A percentile compares a stretch with the other conserved stretches of the same genome.
phyloP scores from a whole-genome alignment of 2,888 invertebrate species.

The Idaea dimidiata region DNA sequence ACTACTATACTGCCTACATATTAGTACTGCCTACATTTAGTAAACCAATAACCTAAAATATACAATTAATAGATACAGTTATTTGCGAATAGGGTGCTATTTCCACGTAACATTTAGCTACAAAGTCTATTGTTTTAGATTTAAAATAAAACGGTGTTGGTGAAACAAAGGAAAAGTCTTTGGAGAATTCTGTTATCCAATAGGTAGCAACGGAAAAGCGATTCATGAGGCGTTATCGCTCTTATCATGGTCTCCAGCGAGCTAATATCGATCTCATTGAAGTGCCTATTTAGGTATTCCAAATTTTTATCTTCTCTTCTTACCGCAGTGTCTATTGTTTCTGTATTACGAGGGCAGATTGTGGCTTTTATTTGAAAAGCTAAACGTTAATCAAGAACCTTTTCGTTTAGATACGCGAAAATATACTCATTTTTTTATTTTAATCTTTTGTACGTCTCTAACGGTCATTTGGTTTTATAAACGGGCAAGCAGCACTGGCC shows the following conservation, averaged over 20 bases:
- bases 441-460: no score
- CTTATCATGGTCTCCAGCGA: constrained; percentile 28
- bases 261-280: constrained; percentile 27
- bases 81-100: background rate
- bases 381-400: background rate
- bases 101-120: background rate
- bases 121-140: constrained; percentile 13
- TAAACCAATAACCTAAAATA: background rate
- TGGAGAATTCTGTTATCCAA: constrained; percentile 29
- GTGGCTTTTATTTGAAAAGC: background rate
- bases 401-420: background rate
- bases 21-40: background rate
- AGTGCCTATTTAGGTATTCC: constrained; percentile 25
- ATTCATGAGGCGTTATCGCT: constrained; percentile 26
- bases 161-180: constrained; percentile 30
- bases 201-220: constrained; percentile 28
- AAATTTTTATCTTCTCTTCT: constrained; percentile 17
- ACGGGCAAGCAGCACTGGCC: no score
- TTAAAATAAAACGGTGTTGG: constrained; percentile 21
- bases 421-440: background rate
- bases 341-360: background rate
- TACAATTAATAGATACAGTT: background rate
- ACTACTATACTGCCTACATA: background rate
- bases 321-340: constrained; percentile 7
- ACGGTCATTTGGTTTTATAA: no score